Percentiles rank a stretch among this genome's conserved stretches.
These are phyloP conservation scores for Pelmatolapia mariae DNA, from an alignment of 2,113 vertebrate genomes.

Conservation along the genomic window DNA sequence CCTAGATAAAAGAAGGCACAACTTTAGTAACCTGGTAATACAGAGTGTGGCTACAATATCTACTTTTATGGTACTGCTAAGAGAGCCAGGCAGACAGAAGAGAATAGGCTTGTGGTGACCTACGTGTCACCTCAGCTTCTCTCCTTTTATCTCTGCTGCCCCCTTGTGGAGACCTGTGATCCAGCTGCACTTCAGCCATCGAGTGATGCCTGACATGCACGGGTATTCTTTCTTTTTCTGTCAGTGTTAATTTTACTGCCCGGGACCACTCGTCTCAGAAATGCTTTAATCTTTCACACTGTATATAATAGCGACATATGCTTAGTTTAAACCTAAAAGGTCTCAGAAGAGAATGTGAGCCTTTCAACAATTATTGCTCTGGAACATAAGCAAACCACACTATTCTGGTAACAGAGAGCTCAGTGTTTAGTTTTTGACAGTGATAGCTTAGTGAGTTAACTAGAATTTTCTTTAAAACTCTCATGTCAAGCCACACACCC, in stretches of 20 bases:
- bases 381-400: neutral
- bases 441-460: conserved; percentile 1
- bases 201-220: neutral
- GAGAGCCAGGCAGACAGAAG: neutral
- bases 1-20: conserved; percentile 62
- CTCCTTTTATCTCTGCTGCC: conserved; percentile 56
- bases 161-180: conserved; percentile 45
- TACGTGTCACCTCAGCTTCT: neutral
- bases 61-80: conserved; percentile 30
- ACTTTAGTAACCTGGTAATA: neutral
- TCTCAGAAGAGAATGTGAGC: neutral
- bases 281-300: neutral
- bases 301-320: neutral
- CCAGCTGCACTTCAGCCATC: neutral
- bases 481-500: neutral
- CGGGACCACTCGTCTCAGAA: neutral
- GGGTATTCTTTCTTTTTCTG: neutral
- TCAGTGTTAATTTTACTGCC: neutral
- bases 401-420: neutral
- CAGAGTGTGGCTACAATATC: conserved; percentile 8
- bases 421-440: neutral
- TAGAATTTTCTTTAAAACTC: neutral
- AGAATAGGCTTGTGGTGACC: conserved; percentile 2
- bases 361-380: neutral
- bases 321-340: neutral